Evolutionary conservation across 2,113 vertebrate genomes (phyloP).

Genomic region (Poicephalus meyeri): DNA sequence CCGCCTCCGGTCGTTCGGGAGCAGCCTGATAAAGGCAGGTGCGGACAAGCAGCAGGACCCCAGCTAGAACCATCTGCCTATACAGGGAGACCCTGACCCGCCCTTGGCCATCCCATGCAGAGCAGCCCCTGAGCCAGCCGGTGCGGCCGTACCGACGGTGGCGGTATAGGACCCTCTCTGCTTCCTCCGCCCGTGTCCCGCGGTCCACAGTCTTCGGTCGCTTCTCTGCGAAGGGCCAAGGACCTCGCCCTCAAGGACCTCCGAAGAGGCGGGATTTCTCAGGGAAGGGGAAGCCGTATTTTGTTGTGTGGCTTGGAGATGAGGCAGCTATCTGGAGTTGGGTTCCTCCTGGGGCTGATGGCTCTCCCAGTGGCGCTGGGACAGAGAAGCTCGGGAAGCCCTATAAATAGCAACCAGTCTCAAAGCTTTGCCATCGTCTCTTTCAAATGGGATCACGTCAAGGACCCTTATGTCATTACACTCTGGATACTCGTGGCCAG

Average conservation of each 20-base stretch:
- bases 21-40: constrained; percentile 66
- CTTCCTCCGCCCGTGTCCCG: background rate
- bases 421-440: constrained; percentile 77
- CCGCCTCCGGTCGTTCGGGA: constrained; percentile 44
- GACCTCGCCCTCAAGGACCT: constrained; percentile 14
- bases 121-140: background rate
- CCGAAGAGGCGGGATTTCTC: constrained; percentile 36
- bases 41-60: background rate
- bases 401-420: background rate
- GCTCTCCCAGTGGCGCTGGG: constrained; percentile 11
- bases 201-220: background rate
- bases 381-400: background rate
- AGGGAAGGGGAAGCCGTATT: constrained; percentile 18
- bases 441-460: constrained; percentile 88
- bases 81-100: background rate
- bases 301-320: background rate
- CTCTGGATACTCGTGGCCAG: constrained; percentile 89
- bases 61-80: background rate
- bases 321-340: background rate
- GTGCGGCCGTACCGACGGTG: accelerated
- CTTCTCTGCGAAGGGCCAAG: background rate
- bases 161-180: background rate
- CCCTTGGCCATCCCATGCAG: background rate
- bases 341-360: constrained; percentile 17
- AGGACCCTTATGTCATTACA: constrained; percentile 80